phyloP scores from a whole-genome alignment of 2,888 invertebrate genomes.

The Acleris laterana region DNA sequence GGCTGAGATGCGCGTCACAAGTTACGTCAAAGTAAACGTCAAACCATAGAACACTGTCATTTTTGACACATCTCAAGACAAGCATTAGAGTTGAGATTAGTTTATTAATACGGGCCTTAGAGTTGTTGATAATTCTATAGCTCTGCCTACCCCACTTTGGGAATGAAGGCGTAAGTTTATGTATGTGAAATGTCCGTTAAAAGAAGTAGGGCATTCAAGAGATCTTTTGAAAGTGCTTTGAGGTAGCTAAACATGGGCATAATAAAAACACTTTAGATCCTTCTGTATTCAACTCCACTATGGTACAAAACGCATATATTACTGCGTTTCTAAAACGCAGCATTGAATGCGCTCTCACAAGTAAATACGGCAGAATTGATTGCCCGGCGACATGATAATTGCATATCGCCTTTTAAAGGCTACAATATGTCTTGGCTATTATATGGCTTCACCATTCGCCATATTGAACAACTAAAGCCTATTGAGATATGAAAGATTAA shows the following conservation, averaged over 20 bases:
- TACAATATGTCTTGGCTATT: constrained; percentile 9
- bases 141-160: too few species aligned
- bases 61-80: too few species aligned
- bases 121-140: too few species aligned
- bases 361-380: constrained; percentile 22
- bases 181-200: too few species aligned
- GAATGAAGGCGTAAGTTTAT: too few species aligned
- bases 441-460: constrained; percentile 12
- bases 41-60: too few species aligned
- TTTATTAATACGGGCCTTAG: too few species aligned
- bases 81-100: too few species aligned
- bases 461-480: constrained; percentile 20
- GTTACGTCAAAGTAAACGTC: too few species aligned
- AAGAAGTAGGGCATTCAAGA: neutral
- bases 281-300: constrained; percentile 18
- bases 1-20: too few species aligned
- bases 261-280: neutral
- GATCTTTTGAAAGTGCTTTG: neutral
- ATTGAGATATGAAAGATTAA: neutral
- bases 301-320: constrained; percentile 17
- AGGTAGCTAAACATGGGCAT: neutral
- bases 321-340: constrained; percentile 17
- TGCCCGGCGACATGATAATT: constrained; percentile 27
- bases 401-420: constrained; percentile 27
- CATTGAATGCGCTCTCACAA: constrained; percentile 7